Base-by-base conservation (phyloP, 2,888 invertebrate species). In the Rhimphoctona megacephalus region DNA sequence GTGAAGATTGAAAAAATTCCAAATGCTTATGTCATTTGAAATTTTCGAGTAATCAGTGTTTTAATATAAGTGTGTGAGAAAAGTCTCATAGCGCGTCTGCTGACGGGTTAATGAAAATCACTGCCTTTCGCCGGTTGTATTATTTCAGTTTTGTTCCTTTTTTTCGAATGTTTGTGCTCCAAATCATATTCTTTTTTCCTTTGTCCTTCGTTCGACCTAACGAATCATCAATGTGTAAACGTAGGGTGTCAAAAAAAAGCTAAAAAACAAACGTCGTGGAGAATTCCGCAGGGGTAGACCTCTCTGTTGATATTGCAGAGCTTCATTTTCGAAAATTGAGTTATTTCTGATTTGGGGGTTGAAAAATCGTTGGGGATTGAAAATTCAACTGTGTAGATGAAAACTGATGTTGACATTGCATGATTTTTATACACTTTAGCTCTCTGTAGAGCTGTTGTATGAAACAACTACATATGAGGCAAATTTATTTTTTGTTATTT, bases 241-340 rank as follows among this genome's bases (percentile, higher is more conserved):
- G 67, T 25, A 14, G 67, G 22, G 67, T 22, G 43, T 14, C 11
- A 22, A 17, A 36, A 43, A 67, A n/a, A 22, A 33, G 49, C 14
- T 61, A 14, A 61, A 61, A 61, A 61, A 25, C 57, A 61, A 61
- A 61, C 57, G 30, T 25, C 25, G 57, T 30, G 30, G 25, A 30
- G 57, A n/a, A 66, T 66, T 66, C 19, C 0, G 22, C 22, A 6
- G 43, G 33, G 9, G 39, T n/a, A 22, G n/a, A 67, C 11, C 39
- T 22, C 14, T 22, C 43, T 25, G 43, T 43, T 67, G 67, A 67
- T 17, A 22, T 67, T 67, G 14, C 5, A 19, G 67, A 43, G 67
- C 43, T 70, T 70, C 46, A 70, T 70, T 70, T 70, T 70, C 17
- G 30, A 30, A 49, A 36, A 61, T 61, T 61, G 57, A 61, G 25